Percentiles rank a stretch among this genome's conserved stretches.
Evolutionary conservation across 92 coral and sea anemone species (phyloP).

Genomic region (Pocillopora meandrina): DNA sequence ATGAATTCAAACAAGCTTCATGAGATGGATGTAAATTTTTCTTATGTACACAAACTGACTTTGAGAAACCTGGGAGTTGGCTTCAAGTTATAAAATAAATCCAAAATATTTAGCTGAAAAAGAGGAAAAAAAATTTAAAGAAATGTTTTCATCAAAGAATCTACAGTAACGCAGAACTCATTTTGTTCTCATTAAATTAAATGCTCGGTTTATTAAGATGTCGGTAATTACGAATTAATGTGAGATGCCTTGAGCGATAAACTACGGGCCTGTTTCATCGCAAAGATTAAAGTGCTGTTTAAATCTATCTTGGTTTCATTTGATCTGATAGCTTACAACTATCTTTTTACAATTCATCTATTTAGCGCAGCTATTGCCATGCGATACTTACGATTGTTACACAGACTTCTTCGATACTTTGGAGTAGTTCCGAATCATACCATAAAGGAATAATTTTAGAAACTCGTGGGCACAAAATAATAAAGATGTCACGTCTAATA

Average conservation of each 20-base stretch:
- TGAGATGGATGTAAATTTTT: no score
- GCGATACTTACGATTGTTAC: background rate
- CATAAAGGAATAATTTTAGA: background rate
- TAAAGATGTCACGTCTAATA: no score
- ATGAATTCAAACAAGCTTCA: no score
- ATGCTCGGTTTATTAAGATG: background rate
- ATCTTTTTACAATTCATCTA: background rate
- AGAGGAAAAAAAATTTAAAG: no score
- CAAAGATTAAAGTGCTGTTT: background rate
- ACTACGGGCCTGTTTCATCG: background rate
- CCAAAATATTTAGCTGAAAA: no score
- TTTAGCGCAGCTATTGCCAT: background rate
- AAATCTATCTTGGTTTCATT: background rate
- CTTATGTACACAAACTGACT: no score
- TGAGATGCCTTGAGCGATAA: background rate
- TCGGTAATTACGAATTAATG: background rate
- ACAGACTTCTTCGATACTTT: background rate
- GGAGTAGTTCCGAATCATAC: background rate
- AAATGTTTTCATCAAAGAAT: no score
- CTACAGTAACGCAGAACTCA: background rate
- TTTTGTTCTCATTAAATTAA: conserved; percentile 20
- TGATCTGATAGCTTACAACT: background rate
- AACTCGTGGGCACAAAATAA: conserved; percentile 1
- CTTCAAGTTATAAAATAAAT: no score
- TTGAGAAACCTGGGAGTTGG: no score